Conservation (phyloP, 2,113 vertebrate species). For the Arothron firmamentum region DNA sequence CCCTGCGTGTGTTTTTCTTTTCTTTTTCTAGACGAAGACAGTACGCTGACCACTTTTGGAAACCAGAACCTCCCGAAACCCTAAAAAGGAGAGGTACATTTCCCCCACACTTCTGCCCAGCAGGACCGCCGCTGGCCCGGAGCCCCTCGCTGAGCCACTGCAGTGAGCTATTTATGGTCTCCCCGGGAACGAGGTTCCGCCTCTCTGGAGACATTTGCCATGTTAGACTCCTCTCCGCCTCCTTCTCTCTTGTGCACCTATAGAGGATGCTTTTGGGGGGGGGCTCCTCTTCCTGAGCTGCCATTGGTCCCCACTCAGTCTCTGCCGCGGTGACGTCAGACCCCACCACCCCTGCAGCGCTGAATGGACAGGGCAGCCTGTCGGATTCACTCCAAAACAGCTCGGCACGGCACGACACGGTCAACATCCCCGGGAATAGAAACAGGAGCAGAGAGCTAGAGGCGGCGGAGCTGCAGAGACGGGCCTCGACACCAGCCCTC, state of each 20-base stretch:
- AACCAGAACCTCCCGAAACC: no score
- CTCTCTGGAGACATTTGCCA: constrained; percentile 56
- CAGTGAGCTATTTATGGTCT: constrained; percentile 72
- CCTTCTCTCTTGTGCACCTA: constrained; percentile 41
- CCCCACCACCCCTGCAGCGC: constrained; percentile 84
- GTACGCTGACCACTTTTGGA: no score
- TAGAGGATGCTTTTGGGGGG: constrained; percentile 41
- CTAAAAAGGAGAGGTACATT: background rate
- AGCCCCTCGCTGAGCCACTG: constrained; percentile 53
- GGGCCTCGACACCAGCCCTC: constrained; percentile 32
- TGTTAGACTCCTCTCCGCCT: constrained; percentile 28
- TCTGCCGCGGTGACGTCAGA: constrained; percentile 85
- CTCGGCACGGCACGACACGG: constrained; percentile 54
- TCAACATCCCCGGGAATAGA: constrained; percentile 54
- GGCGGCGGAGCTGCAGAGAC: constrained; percentile 20
- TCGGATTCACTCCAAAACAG: constrained; percentile 71
- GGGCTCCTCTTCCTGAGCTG: constrained; percentile 42
- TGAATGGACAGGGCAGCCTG: constrained; percentile 87
- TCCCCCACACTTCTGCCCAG: background rate
- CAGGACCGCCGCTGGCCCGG: constrained; percentile 33
- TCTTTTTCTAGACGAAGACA: no score
- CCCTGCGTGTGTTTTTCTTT: no score
- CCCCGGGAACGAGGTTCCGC: constrained; percentile 49
- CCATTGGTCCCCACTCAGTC: constrained; percentile 71
- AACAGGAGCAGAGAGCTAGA: constrained; percentile 32